phyloP scores from a whole-genome alignment of 2,113 vertebrate species.

The Planiliza haematocheilus region DNA sequence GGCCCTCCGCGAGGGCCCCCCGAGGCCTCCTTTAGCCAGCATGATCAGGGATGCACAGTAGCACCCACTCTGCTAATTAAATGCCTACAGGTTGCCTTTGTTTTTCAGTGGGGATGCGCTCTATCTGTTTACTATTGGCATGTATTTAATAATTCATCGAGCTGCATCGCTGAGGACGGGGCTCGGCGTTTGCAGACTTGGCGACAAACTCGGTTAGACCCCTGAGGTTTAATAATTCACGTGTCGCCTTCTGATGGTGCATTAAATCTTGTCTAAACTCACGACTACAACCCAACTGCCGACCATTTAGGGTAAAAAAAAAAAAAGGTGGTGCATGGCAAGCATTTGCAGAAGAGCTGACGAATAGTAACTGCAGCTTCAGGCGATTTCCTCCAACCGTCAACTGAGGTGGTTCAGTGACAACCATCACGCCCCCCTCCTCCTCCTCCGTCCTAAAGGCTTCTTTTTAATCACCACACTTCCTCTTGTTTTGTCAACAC shows the following conservation, averaged over 20 bases:
- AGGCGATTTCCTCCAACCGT: slow-evolving; percentile 33
- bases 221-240: not conserved
- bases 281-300: slow-evolving; percentile 11
- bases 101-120: slow-evolving; percentile 61
- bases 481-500: slow-evolving; percentile 48
- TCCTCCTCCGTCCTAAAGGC: slow-evolving; percentile 3
- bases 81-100: slow-evolving; percentile 69
- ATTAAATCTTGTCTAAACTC: slow-evolving; percentile 1
- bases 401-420: slow-evolving; percentile 5
- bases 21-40: slow-evolving; percentile 53
- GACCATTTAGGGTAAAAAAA: not conserved
- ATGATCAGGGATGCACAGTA: slow-evolving; percentile 75
- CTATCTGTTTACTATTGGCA: slow-evolving; percentile 73
- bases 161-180: slow-evolving; percentile 40
- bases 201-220: slow-evolving; percentile 16
- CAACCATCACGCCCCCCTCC: too few species aligned
- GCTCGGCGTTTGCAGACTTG: slow-evolving; percentile 39
- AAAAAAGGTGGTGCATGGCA: not conserved
- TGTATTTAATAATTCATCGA: slow-evolving; percentile 79
- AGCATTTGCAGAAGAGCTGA: slow-evolving; percentile 32
- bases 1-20: slow-evolving; percentile 60
- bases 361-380: slow-evolving; percentile 35
- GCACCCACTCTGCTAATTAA: slow-evolving; percentile 72
- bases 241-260: not conserved
- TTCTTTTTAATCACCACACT: slow-evolving; percentile 45